phyloP scores from a whole-genome alignment of 2,113 vertebrate genomes.

The Nycticryphes semicollaris region DNA sequence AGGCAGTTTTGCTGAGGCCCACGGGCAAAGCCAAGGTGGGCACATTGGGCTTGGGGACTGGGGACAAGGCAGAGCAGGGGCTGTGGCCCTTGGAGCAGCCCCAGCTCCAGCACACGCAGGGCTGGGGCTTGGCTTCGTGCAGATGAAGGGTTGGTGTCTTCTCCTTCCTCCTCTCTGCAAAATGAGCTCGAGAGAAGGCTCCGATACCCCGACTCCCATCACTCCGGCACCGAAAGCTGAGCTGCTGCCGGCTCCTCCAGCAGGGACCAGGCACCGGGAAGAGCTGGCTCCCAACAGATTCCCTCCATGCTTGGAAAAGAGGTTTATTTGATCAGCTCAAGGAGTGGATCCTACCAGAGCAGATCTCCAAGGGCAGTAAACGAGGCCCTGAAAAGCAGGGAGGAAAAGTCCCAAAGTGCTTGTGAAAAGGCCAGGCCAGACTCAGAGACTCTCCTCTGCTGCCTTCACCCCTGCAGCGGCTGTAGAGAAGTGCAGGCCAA shows the following conservation, averaged over 20 bases:
- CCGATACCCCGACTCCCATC: accelerated
- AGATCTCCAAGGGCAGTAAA: neutral
- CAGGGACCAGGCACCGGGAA: neutral
- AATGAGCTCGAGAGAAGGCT: neutral
- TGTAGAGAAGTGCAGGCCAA: neutral
- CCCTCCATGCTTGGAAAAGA: accelerated
- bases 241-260: accelerated
- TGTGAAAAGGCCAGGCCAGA: neutral
- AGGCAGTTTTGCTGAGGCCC: neutral
- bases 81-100: accelerated
- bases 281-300: accelerated
- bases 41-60: accelerated
- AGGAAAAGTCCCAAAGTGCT: neutral
- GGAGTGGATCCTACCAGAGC: neutral
- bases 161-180: neutral
- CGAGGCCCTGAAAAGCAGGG: neutral
- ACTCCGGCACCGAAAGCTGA: neutral
- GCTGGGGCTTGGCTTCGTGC: accelerated
- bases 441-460: neutral
- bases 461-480: neutral
- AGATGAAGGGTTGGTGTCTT: accelerated
- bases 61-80: neutral
- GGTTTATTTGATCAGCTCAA: accelerated
- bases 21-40: accelerated
- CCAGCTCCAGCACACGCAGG: neutral